A percentile compares a stretch with the other conserved stretches of the same genome.
Evolutionary conservation across 2,888 invertebrate genomes (phyloP).

Genomic region (Pseudococcus longispinus): DNA sequence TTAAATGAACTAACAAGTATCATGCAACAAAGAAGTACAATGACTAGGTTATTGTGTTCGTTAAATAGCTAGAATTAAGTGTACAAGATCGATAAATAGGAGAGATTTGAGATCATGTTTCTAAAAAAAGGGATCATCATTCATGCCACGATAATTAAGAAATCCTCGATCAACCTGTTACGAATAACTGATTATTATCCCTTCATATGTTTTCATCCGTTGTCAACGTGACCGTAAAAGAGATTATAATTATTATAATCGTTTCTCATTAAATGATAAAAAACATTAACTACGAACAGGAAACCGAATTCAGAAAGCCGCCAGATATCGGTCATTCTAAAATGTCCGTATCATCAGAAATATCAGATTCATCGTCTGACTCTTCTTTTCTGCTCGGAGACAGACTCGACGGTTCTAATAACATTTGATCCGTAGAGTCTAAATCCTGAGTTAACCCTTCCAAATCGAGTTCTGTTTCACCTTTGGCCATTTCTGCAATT

Average conservation of each 20-base stretch:
- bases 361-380: constrained; percentile 51
- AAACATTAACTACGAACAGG: constrained; percentile 39
- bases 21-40: neutral
- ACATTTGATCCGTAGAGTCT: constrained; percentile 48
- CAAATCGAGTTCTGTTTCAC: constrained; percentile 48
- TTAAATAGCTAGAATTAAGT: constrained; percentile 10
- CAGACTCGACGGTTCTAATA: constrained; percentile 43
- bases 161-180: neutral
- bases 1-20: neutral
- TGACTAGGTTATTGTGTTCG: constrained; percentile 41
- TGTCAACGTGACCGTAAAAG: neutral
- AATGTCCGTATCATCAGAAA: constrained; percentile 35
- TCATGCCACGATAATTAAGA: neutral
- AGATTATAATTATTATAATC: constrained; percentile 1
- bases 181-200: constrained; percentile 24
- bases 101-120: constrained; percentile 42
- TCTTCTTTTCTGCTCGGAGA: constrained; percentile 52
- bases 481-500: constrained; percentile 51
- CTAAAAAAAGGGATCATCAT: neutral
- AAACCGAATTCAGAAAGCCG: neutral
- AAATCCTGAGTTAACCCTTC: constrained; percentile 44
- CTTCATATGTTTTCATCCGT: constrained; percentile 2
- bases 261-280: constrained; percentile 14
- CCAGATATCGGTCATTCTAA: constrained; percentile 26
- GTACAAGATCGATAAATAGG: constrained; percentile 26